Evolutionary conservation across 1,140 invertebrate species (phyloP), one percentile per base, ranked within the genome.

Genomic region (Aphelinus atriplicis): DNA sequence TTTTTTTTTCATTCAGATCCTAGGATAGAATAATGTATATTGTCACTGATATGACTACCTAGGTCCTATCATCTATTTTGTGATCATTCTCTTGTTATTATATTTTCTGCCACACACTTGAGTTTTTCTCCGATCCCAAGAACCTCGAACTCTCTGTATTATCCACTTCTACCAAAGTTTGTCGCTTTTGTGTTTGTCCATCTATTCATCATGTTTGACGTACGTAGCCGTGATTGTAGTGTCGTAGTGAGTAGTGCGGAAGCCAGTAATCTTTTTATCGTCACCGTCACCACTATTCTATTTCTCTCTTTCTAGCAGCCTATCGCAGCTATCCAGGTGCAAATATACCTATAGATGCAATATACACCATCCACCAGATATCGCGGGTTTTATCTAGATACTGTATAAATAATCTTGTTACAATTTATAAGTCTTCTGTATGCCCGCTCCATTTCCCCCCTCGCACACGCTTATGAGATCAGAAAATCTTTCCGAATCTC

Each of bases 271-370:
- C 83, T 85, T 84, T 85, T 87, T 85, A 84, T 86, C 81, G 84
- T 86, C 85, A 87, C 86, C 83, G 81, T 86, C 85, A 87, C 87
- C 84, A 88, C 86, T 87, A 83, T 87, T 87, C 85, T 88, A 85
- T 87, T 87, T 88, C 84, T 88, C 82, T 88, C 85, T 88, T 88
- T 88, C 85, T 87, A 87, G 86, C 86, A 87, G 86, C 86, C 87
- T 88, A 87, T 88, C 86, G 87, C 87, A 88, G 86, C 85, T 86
- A 86, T 82, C 84, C 85, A 87, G 87, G 86, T 88, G 87, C 87
- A 88, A 87, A 86, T 83, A 84, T 82, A 85, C 81, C 68, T 71
- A 71, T 75, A 75, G 86, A 86, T 83, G 85, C 85, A 86, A 86
- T 65, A 71, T 83, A 87, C 85, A 87, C 86, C 82, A 87, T 85